Base-by-base conservation (phyloP, 2,113 vertebrate species). In the Poeciliopsis retropinna region DNA sequence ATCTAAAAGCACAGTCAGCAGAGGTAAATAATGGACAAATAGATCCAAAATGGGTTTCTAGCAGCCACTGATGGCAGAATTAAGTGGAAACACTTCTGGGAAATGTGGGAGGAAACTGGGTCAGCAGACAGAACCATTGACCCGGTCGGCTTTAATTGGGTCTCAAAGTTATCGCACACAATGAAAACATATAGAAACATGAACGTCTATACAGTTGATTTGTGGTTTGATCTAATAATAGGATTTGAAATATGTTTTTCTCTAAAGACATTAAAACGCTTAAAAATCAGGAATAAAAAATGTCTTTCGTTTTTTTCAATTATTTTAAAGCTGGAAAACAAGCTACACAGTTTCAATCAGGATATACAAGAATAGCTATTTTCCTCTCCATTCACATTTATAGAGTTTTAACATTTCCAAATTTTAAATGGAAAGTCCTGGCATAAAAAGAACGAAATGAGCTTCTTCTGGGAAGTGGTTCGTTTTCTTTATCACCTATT, bases 71-170 rank as follows among this genome's bases (percentile, higher is more conserved):
- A 57, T 57, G 51, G 22, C n/a, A 57, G 63, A 34, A 17, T 64
- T 3, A 15, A 64, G 19, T 37, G 29, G 4, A 34, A 66, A 63
- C 11, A 14, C 65, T 78, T 82, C 72, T 66, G 70, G 61, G 72
- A 83, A 84, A 75, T 12, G 22, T 61, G 64, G 27, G 76, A 82
- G 70, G 75, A 72, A 82, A 51, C 41, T 30, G 11, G 14, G 51
- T 29, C 67, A 29, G 70, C 62, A 71, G 76, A 78, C 63, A 30
- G 14, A 70, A 31, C 57, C 14, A n/a, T 2, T 31, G 30, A 74
- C 57, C 2, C 0, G 10, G 32, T 74, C 30, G 37, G 14, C 51
- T 37, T 57, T 31, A 62, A 44, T 17, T 6, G 41, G 30, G 15
- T 22, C 11, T 62, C 3, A 31, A 54, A 54, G 22, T 41, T 41